These are phyloP conservation scores for Thamnophis sirtalis DNA, from an alignment of 2,113 vertebrate genomes.

Conservation along the genomic window DNA sequence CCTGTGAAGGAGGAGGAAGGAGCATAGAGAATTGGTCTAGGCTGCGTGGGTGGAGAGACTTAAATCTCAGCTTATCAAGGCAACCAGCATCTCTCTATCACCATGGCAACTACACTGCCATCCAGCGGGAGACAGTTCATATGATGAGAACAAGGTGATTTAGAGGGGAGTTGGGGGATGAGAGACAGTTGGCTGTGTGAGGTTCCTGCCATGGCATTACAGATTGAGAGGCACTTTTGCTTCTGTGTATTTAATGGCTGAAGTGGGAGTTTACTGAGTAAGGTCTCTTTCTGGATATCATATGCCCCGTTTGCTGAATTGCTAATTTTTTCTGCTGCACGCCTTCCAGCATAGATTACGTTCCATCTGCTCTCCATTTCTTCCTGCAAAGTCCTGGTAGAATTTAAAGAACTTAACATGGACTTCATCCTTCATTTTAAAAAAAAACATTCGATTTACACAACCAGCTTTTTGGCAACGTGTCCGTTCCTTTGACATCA, in stretches of 20 bases:
- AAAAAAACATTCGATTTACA: not conserved
- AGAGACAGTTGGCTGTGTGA: conserved; percentile 25
- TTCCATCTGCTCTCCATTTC: conserved; percentile 33
- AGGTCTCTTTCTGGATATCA: not conserved
- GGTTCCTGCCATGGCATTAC: not conserved
- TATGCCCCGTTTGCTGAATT: not conserved
- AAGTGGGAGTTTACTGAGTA: not conserved
- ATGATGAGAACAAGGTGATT: conserved; percentile 54
- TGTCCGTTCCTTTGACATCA: not conserved
- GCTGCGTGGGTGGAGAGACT: conserved; percentile 55
- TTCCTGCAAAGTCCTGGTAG: not conserved
- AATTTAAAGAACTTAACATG: conserved; percentile 9
- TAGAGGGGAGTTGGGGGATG: conserved; percentile 36
- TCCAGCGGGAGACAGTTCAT: conserved; percentile 58
- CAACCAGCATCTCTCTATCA: conserved; percentile 69
- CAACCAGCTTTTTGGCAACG: not conserved
- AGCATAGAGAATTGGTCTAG: conserved; percentile 42
- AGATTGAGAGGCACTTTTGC: not conserved
- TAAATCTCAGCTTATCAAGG: conserved; percentile 50
- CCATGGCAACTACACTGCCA: conserved; percentile 67
- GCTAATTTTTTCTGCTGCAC: not conserved
- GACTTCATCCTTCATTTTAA: conserved; percentile 3
- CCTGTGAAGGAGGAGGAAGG: conserved; percentile 27
- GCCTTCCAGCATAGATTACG: not conserved
- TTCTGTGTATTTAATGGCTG: not conserved